Conservation (phyloP, 2,113 vertebrate species). For the Gasterosteus nipponicus region DNA sequence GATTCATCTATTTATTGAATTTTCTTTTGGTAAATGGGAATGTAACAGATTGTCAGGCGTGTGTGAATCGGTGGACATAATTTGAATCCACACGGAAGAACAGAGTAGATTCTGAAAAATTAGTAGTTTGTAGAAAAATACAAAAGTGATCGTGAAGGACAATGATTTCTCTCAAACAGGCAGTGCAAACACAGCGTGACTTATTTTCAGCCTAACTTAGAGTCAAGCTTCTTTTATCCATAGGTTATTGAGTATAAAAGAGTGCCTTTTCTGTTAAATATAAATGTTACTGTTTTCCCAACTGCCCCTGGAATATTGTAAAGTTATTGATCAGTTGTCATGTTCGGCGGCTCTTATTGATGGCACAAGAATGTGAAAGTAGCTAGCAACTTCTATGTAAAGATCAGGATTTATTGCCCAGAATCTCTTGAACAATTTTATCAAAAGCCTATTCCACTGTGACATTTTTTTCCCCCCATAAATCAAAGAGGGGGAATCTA, state of each 20-base stretch:
- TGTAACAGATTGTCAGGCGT: constrained; percentile 21
- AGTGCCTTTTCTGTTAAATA: constrained; percentile 78
- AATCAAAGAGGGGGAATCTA: constrained; percentile 96
- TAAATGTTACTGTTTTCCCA: constrained; percentile 85
- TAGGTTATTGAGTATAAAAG: constrained; percentile 46
- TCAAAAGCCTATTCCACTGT: constrained; percentile 99
- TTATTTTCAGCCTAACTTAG: constrained; percentile 69
- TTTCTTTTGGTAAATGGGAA: constrained; percentile 18
- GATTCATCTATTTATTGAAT: constrained; percentile 38
- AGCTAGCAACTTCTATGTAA: constrained; percentile 93
- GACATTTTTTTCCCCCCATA: constrained; percentile 97
- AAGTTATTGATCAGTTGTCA: constrained; percentile 95
- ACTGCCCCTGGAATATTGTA: constrained; percentile 85
- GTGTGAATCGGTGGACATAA: neutral
- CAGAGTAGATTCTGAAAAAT: neutral
- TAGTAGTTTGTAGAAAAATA: too few relatives aligned
- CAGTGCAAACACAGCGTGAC: constrained; percentile 56
- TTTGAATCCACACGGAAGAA: constrained; percentile 10
- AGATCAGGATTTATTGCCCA: constrained; percentile 99
- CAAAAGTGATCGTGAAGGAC: constrained; percentile 32
- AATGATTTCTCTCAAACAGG: constrained; percentile 36
- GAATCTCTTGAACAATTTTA: constrained; percentile 99
- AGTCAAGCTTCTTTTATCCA: constrained; percentile 47
- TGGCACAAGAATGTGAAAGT: constrained; percentile 96
- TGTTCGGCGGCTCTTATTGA: constrained; percentile 94